Base-by-base conservation (phyloP, 2,797 vertebrate species). In the Sorex maritimensis region DNA sequence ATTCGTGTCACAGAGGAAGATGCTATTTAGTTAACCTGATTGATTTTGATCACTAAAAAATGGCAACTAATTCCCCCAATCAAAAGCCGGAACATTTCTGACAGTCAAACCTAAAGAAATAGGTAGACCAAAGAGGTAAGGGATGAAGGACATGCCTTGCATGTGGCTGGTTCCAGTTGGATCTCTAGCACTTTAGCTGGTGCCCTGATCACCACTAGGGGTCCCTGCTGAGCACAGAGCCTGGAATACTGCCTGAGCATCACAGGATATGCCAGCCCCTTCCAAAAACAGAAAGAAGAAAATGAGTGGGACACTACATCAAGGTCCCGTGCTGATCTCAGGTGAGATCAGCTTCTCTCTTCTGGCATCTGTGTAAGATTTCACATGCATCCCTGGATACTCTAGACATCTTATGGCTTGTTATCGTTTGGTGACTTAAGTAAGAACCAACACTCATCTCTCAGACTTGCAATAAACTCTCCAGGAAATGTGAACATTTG, bases 31-130 rank as follows among this genome's bases (percentile, higher is more conserved):
- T 78, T 23, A 61, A 19, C 81, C 73, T 67, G 71, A 23, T 49
- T 2, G 0, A 63, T 55, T 80, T 79, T 74, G 90, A n/a, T 30
- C 44, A 13, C 6, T 21, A 49, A 52, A 21, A 26, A 67, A 86
- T 71, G 30, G 49, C 49, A 46, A 79, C 41, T 9, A 74, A 69
- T 74, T 52, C 13, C 58, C 68, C 23, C 68, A 67, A 63, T 91
- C 90, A 44, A 91, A 92, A 91, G 15, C 49, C 81, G 28, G 44
- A 86, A 82, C 81, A 71, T 58, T 95, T 41, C 71, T 14, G 2
- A 15, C 5, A 11, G 24, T 61, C 55, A 83, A 58, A 88, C 67
- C 28, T 19, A 58, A 30, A 72, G 65, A 80, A 84, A 68, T 30
- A 2, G 3, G 13, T 30, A 12, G 90, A 71, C 19, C 0, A n/a